Conservation (phyloP, 2,113 vertebrate species). For the Burhinus oedicnemus region DNA sequence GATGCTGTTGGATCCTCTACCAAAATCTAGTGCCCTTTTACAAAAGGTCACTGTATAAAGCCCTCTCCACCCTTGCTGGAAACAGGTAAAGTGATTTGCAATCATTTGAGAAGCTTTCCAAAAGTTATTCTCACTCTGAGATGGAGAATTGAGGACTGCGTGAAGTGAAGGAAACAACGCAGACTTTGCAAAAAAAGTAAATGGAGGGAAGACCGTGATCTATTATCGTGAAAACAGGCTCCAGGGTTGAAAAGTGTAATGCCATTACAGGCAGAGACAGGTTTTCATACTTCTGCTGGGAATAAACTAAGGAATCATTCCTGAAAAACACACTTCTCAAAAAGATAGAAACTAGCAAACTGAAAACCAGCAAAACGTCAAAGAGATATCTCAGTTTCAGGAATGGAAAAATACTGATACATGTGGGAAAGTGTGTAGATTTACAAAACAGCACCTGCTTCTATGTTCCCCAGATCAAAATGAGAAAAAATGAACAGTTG, state of each 20-base stretch:
- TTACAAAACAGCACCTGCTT: background rate
- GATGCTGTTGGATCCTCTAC: background rate
- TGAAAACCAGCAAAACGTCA: background rate
- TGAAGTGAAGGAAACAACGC: background rate
- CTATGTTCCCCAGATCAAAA: background rate
- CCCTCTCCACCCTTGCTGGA: accelerated
- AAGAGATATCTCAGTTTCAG: background rate
- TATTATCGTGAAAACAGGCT: accelerated
- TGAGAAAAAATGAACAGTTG: background rate
- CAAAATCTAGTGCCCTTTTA: background rate
- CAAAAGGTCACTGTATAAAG: background rate
- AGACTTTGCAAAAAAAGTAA: background rate
- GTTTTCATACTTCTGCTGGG: background rate
- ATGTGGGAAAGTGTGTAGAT: background rate
- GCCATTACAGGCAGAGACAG: background rate
- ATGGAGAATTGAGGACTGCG: background rate
- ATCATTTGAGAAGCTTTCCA: background rate
- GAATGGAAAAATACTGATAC: background rate
- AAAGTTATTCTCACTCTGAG: background rate
- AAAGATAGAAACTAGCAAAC: background rate
- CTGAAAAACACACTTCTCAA: background rate
- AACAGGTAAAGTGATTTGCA: background rate
- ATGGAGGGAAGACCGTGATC: background rate
- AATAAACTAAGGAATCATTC: background rate
- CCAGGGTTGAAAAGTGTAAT: background rate